Base-by-base conservation (phyloP, 2,113 vertebrate genomes). In the Clarias gariepinus region DNA sequence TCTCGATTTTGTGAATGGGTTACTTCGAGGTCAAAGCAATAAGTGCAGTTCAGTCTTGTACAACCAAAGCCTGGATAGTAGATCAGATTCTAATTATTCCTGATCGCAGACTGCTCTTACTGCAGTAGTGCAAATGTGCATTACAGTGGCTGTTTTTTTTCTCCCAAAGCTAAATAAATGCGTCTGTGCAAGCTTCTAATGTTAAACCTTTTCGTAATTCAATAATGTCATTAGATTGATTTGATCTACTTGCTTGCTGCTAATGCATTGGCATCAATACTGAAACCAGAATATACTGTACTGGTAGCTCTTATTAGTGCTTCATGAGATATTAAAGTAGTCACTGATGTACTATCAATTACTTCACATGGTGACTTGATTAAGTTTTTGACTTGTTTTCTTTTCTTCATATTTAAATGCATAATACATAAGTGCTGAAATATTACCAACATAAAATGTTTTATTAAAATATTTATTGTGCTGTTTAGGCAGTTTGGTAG, bases 71-170 rank as follows among this genome's bases (percentile, higher is more conserved):
- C 57, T 60, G 33, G 78, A 33, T 28, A 36, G 64, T 81, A 71
- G 78, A 86, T 86, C 55, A 73, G 25, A 61, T 30, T 86, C 66
- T 86, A 86, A 86, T 86, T 86, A 81, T 73, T 25, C 66, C 66
- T 58, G 78, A 86, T 71, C 78, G 52, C 6, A 86, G 57, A 60
- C 55, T n/a, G 55, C n/a, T 69, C 71, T 86, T 86, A 86, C 53
- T 73, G 78, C 55, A 81, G 52, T 30, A n/a, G 23, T n/a, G 78
- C 28, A 36, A 85, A 68, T 79, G 74, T n/a, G 33, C 78, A 60
- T 81, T 73, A 71, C 55, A 47, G 53, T 30, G 25, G 12, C 78
- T 74, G 36, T 86, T 55, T 19, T 60, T 60, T 53, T 66, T 33
- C 7, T 47, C 1, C 47, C 52, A 80, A 21, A 82, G 11, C 36